These are phyloP conservation scores for Camelus bactrianus DNA, from an alignment of 2,113 vertebrate genomes.

Conservation along the genomic window DNA sequence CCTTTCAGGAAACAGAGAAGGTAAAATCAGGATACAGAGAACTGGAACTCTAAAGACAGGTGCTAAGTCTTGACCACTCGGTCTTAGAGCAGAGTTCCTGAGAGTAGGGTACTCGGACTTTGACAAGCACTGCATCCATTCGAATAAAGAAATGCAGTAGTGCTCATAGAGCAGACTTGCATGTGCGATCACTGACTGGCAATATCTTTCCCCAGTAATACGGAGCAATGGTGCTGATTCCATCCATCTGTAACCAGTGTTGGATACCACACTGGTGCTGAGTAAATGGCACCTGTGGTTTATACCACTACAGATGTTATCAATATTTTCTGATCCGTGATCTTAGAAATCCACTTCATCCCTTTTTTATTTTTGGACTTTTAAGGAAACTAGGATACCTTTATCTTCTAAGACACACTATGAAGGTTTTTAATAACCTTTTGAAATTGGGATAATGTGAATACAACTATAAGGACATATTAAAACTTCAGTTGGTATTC, in stretches of 20 bases:
- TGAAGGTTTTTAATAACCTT: background rate
- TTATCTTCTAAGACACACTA: background rate
- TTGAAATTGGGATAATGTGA: background rate
- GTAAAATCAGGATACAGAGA: background rate
- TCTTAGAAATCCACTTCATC: background rate
- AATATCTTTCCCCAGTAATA: background rate
- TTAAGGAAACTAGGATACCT: background rate
- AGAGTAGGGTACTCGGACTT: background rate
- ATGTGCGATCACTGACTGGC: background rate
- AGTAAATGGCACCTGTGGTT: background rate
- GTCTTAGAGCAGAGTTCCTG: background rate
- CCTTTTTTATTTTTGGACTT: background rate
- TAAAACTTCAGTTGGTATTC: background rate
- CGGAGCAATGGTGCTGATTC: background rate
- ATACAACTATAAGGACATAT: background rate
- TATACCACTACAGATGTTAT: background rate
- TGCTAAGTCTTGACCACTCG: background rate
- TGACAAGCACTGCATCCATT: accelerated
- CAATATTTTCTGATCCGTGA: background rate
- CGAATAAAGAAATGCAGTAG: background rate
- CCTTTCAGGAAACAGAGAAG: background rate
- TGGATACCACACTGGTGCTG: no score
- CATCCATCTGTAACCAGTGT: background rate
- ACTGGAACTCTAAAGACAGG: background rate
- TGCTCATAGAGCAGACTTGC: background rate